Conservation (phyloP, 2,888 invertebrate genomes). For the Apeira syringaria region DNA sequence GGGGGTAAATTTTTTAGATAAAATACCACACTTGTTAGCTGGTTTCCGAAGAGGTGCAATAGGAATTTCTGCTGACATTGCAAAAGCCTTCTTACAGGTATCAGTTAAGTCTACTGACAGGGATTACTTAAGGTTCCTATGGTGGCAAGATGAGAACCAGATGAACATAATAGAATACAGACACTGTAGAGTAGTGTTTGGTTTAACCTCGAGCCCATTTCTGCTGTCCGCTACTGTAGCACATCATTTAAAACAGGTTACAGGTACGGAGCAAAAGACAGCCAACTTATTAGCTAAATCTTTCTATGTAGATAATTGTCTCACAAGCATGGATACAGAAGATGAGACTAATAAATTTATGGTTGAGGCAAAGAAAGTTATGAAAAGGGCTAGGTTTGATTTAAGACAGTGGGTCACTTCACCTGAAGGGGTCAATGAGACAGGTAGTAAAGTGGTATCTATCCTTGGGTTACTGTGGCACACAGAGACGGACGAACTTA, state of each 20-base stretch:
- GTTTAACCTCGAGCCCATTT: conserved; percentile 9
- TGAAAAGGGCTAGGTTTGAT: conserved; percentile 6
- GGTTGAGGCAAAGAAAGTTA: conserved; percentile 3
- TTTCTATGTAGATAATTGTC: conserved; percentile 11
- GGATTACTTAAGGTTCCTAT: conserved; percentile 4
- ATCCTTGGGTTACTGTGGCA: conserved; percentile 8
- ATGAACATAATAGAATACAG: not conserved
- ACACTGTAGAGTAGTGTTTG: conserved; percentile 12
- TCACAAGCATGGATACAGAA: conserved; percentile 4
- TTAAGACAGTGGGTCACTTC: conserved; percentile 5
- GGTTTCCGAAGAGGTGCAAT: not conserved
- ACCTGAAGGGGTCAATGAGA: not conserved
- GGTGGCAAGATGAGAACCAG: conserved; percentile 5
- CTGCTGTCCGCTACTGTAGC: conserved; percentile 5
- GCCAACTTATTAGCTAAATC: not conserved
- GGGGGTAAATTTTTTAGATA: too few species aligned
- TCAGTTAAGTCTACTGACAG: not conserved
- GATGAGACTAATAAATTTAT: conserved; percentile 1
- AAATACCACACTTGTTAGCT: too few species aligned
- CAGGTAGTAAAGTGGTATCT: conserved; percentile 2
- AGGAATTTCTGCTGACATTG: conserved; percentile 6
- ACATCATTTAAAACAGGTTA: conserved; percentile 4
- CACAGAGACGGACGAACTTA: not conserved
- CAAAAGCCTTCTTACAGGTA: conserved; percentile 6
- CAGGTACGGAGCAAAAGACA: not conserved